These are phyloP conservation scores for Tragopan temminckii DNA, from an alignment of 2,797 vertebrate genomes.

Conservation along the genomic window DNA sequence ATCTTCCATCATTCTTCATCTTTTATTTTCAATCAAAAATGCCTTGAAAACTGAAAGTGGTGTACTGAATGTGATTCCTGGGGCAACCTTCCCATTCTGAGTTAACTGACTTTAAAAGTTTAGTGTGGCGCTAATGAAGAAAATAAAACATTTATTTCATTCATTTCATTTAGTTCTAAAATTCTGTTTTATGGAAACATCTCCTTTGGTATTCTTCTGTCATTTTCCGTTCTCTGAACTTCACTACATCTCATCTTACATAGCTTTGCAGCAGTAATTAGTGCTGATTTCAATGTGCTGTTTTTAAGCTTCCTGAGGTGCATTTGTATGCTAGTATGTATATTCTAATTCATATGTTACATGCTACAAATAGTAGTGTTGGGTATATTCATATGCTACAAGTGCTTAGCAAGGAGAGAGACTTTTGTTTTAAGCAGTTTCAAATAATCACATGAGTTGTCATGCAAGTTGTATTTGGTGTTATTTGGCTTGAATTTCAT, in stretches of 20 bases:
- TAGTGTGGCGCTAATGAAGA: background rate
- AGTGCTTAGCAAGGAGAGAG: background rate
- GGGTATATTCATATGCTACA: background rate
- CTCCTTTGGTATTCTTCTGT: background rate
- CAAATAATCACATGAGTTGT: background rate
- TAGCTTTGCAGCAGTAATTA: background rate
- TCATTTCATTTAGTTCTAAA: background rate
- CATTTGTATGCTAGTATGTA: background rate
- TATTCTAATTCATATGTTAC: background rate
- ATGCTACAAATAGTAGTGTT: background rate
- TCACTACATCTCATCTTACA: background rate
- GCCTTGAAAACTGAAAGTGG: background rate
- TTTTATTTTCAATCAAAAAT: background rate
- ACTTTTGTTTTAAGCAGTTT: background rate
- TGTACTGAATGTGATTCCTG: background rate
- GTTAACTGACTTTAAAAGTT: background rate
- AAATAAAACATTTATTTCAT: background rate
- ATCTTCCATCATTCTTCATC: background rate
- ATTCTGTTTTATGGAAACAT: background rate
- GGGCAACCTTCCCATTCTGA: background rate
- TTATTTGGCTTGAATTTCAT: background rate
- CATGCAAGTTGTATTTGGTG: background rate
- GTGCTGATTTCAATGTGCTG: background rate
- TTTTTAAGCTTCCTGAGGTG: background rate
- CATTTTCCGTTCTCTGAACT: background rate